Percentiles rank a stretch among this genome's conserved stretches.
Conservation (phyloP, 2,113 vertebrate genomes). For the Bambusicola thoracicus region DNA sequence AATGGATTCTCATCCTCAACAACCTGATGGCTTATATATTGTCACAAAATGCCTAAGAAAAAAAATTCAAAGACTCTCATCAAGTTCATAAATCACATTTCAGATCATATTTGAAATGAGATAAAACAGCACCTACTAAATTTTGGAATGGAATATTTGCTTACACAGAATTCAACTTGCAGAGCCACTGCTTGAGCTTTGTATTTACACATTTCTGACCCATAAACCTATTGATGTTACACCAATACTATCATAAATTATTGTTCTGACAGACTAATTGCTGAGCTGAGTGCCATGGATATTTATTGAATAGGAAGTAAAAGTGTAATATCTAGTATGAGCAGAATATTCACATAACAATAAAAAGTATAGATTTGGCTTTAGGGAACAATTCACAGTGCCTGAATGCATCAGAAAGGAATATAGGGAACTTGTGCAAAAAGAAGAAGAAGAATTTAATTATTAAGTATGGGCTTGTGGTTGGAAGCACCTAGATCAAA, state of each 20-base stretch:
- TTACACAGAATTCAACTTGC: slow-evolving; percentile 37
- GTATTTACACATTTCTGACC: slow-evolving; percentile 68
- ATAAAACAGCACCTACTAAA: neutral
- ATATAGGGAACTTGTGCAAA: slow-evolving; percentile 43
- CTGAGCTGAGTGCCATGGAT: slow-evolving; percentile 17
- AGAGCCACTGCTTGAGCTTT: slow-evolving; percentile 6
- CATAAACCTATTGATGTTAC: slow-evolving; percentile 61
- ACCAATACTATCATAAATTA: slow-evolving; percentile 55
- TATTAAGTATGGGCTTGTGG: neutral
- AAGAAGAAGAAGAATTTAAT: slow-evolving; percentile 67
- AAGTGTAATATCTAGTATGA: slow-evolving; percentile 59
- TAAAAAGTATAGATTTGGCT: slow-evolving; percentile 75
- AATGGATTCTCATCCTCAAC: slow-evolving; percentile 42
- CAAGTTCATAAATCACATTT: neutral
- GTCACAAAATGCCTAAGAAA: neutral
- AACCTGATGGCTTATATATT: slow-evolving; percentile 7
- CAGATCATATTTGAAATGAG: neutral
- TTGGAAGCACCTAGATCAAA: slow-evolving; percentile 24
- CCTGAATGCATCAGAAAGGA: slow-evolving; percentile 5
- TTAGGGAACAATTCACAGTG: slow-evolving; percentile 62
- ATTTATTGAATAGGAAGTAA: slow-evolving; percentile 71
- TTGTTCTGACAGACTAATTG: slow-evolving; percentile 51
- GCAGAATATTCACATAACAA: slow-evolving; percentile 73
- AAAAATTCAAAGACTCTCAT: neutral
- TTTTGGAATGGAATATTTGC: slow-evolving; percentile 11